phyloP scores from a whole-genome alignment of 2,888 invertebrate species.

The Lasioglossum figueresi region DNA sequence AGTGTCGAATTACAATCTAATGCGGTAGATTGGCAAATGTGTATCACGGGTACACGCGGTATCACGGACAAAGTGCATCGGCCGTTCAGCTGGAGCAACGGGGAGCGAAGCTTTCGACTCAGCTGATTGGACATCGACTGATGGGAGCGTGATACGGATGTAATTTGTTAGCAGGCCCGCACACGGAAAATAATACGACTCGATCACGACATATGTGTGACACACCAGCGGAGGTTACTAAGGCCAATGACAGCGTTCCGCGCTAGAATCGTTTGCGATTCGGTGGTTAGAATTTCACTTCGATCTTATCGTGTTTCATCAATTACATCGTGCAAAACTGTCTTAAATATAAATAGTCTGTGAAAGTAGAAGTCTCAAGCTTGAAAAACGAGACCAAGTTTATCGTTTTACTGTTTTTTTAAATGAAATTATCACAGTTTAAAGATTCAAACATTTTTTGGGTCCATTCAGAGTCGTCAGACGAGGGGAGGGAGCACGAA shows the following conservation, averaged over 20 bases:
- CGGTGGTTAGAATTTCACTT: background rate
- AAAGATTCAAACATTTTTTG: too few species aligned
- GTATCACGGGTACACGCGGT: constrained; percentile 8
- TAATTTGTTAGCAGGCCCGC: constrained; percentile 71
- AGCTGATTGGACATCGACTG: constrained; percentile 60
- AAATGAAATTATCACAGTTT: too few species aligned
- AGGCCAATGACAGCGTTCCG: constrained; percentile 64
- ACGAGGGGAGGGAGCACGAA: too few species aligned
- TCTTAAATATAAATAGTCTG: too few species aligned
- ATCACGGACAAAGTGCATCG: constrained; percentile 48
- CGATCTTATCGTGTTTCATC: too few species aligned
- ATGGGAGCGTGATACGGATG: constrained; percentile 74
- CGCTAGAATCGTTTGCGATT: background rate
- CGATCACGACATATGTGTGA: constrained; percentile 50
- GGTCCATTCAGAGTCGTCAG: too few species aligned
- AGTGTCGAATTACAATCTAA: background rate
- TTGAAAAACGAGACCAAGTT: too few species aligned
- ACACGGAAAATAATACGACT: constrained; percentile 63
- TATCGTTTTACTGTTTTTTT: too few species aligned
- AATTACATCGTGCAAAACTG: too few species aligned
- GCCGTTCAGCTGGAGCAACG: constrained; percentile 21
- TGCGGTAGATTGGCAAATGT: background rate
- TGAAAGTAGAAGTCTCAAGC: too few species aligned
- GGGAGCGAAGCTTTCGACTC: constrained; percentile 42
- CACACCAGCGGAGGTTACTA: constrained; percentile 49